A percentile compares a stretch with the other conserved stretches of the same genome.
phyloP scores from a whole-genome alignment of 2,888 invertebrate species.

The Noctua pronuba region DNA sequence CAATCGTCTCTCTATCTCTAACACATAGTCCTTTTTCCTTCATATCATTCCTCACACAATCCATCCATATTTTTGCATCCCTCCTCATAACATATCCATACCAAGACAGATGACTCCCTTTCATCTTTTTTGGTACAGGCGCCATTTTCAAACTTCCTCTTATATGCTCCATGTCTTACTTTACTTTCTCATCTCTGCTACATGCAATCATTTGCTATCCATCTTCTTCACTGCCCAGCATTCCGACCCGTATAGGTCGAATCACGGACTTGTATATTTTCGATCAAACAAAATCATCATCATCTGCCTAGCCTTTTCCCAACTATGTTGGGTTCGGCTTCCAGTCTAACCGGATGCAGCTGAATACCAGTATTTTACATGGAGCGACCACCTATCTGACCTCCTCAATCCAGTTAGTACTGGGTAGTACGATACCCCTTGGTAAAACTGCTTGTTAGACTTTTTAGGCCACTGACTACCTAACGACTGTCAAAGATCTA shows the following conservation, averaged over 20 bases:
- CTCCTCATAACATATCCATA: not conserved
- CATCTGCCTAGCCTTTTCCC: too few relatives aligned
- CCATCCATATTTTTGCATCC: not conserved
- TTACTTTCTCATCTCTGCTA: not conserved
- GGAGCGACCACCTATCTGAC: too few relatives aligned
- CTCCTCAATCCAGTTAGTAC: too few relatives aligned
- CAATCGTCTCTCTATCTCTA: not conserved
- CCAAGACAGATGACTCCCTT: not conserved
- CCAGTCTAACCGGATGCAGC: too few relatives aligned
- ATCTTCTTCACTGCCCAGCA: not conserved
- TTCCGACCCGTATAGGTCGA: too few relatives aligned
- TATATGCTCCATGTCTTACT: not conserved
- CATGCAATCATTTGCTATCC: not conserved
- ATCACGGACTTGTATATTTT: not conserved
- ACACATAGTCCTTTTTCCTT: not conserved
- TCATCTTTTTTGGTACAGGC: not conserved
- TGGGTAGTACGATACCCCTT: too few relatives aligned
- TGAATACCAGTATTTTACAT: too few relatives aligned
- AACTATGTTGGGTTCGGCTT: too few relatives aligned
- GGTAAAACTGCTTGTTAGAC: too few relatives aligned
- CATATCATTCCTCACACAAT: not conserved
- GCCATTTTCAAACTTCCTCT: not conserved
- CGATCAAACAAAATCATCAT: not conserved
- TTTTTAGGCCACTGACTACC: too few relatives aligned
- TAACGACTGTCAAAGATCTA: too few relatives aligned